A percentile compares a stretch with the other conserved stretches of the same genome.
Conservation (phyloP, 1,140 invertebrate genomes). For the Pogonognathellus flavescens region DNA sequence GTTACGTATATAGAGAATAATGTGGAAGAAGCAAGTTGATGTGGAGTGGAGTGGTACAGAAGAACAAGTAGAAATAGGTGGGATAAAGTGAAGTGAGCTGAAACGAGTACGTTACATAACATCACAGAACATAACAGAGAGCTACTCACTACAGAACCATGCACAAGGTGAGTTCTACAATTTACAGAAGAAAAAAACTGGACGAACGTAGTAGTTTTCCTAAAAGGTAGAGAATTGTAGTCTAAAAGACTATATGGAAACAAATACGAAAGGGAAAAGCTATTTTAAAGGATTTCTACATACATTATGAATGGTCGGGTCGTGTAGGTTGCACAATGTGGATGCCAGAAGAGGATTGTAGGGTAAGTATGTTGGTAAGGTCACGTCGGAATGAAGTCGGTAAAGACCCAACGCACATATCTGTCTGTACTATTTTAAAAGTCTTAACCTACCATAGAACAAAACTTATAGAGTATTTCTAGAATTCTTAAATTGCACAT, state of each 20-base stretch:
- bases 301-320: too few species aligned
- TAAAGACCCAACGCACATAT: too few species aligned
- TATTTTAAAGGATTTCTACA: too few species aligned
- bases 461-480: too few species aligned
- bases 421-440: too few species aligned
- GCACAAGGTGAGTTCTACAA: conserved; percentile 19
- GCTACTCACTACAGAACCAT: conserved; percentile 40
- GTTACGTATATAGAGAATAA: background rate
- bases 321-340: too few species aligned
- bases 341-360: too few species aligned
- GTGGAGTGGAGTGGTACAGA: conserved; percentile 7
- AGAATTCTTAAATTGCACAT: too few species aligned
- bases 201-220: background rate
- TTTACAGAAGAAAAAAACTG: background rate
- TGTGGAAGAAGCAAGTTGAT: background rate
- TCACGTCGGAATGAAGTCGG: too few species aligned
- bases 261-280: background rate
- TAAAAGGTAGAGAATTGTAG: background rate
- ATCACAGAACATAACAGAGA: conserved; percentile 25
- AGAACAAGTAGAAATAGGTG: background rate
- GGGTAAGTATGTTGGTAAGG: too few species aligned
- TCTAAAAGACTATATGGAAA: background rate
- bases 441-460: too few species aligned
- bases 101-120: conserved; percentile 32
- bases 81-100: conserved; percentile 31